Percentiles rank a stretch among this genome's conserved stretches.
These are phyloP conservation scores for Drosophila merina DNA, from an alignment of 2,888 invertebrate genomes.

Conservation along the genomic window DNA sequence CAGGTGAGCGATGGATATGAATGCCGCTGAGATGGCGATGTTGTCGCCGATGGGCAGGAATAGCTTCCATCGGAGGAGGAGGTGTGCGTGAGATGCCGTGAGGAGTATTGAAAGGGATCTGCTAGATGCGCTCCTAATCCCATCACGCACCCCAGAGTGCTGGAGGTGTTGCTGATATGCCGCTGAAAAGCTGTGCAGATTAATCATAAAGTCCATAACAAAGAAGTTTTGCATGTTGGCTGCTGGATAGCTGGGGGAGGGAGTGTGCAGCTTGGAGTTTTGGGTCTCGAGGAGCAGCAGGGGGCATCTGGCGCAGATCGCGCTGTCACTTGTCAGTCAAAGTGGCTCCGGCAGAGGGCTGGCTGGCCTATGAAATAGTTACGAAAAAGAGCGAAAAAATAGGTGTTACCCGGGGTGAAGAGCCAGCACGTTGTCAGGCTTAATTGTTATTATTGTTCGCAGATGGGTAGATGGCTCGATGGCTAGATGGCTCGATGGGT, in stretches of 20 bases:
- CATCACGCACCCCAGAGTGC: slow-evolving; percentile 30
- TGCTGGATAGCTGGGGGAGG: slow-evolving; percentile 23
- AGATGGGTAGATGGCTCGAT: slow-evolving; percentile 13
- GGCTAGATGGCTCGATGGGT: slow-evolving; percentile 3
- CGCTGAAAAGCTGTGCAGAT: slow-evolving; percentile 69
- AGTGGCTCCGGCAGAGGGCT: slow-evolving; percentile 53
- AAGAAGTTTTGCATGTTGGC: slow-evolving; percentile 51
- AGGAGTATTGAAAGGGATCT: slow-evolving; percentile 23
- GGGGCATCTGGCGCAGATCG: slow-evolving; percentile 45
- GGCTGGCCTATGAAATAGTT: slow-evolving; percentile 59
- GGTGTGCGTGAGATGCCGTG: slow-evolving; percentile 1
- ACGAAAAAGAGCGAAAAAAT: slow-evolving; percentile 54
- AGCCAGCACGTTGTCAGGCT: slow-evolving; percentile 54
- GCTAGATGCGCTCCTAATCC: slow-evolving; percentile 32
- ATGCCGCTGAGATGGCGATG: slow-evolving; percentile 6
- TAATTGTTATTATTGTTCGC: slow-evolving; percentile 70
- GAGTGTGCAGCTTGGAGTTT: slow-evolving; percentile 2
- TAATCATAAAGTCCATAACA: slow-evolving; percentile 69
- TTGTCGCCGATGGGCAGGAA: slow-evolving; percentile 19
- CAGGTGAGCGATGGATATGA: slow-evolving; percentile 27
- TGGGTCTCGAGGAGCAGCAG: slow-evolving; percentile 32
- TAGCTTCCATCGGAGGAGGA: slow-evolving; percentile 7
- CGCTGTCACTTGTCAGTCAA: slow-evolving; percentile 73
- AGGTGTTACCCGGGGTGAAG: slow-evolving; percentile 54
- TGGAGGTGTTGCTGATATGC: slow-evolving; percentile 62